These are phyloP conservation scores for Drosophila setosimentum DNA, from an alignment of 2,888 invertebrate genomes.

Conservation along the genomic window DNA sequence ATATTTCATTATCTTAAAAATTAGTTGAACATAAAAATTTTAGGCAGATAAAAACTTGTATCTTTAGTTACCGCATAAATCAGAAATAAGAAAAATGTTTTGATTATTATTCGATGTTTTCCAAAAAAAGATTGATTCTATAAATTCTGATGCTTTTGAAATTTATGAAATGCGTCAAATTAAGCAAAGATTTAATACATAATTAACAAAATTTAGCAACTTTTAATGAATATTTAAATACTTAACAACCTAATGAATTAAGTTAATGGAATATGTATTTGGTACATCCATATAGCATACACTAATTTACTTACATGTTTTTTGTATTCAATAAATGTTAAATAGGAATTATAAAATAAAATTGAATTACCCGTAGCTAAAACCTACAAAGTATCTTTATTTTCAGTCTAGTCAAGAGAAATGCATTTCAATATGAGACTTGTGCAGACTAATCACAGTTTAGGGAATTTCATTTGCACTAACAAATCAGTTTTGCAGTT, in stretches of 20 bases:
- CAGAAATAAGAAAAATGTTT: not conserved
- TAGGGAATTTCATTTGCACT: conserved; percentile 31
- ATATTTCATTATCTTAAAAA: not conserved
- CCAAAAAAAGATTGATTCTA: not conserved
- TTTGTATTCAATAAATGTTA: not conserved
- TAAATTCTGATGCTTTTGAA: not conserved
- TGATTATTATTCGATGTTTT: not conserved
- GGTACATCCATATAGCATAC: too few relatives aligned
- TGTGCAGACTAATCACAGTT: conserved; percentile 47
- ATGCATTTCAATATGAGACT: conserved; percentile 12
- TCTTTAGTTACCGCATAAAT: not conserved
- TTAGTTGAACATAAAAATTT: not conserved
- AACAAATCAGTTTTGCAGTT: conserved; percentile 44
- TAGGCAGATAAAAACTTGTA: not conserved
- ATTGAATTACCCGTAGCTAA: not conserved
- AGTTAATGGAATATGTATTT: not conserved
- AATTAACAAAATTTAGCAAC: not conserved
- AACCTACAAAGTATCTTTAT: not conserved
- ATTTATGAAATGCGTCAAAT: not conserved
- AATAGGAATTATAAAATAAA: not conserved
- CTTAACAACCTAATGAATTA: not conserved
- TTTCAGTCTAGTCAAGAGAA: not conserved
- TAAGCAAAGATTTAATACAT: not conserved
- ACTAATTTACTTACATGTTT: not conserved
- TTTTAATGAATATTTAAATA: not conserved